phyloP scores from a whole-genome alignment of 2,113 vertebrate genomes.

The Patagioenas fasciata region DNA sequence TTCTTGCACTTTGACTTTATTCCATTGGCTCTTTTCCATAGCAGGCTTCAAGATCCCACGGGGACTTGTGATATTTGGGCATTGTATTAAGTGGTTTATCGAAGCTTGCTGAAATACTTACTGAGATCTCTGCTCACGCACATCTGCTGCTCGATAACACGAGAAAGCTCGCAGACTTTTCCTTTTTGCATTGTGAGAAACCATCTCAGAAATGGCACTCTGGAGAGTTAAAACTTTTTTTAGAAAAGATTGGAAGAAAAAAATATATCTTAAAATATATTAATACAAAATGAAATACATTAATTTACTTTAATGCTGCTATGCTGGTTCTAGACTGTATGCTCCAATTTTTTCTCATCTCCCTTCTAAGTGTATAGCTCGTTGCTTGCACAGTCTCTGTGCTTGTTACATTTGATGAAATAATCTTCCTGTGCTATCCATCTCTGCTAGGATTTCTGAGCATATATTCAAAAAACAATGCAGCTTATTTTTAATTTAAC shows the following conservation, averaged over 20 bases:
- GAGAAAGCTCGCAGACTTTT: background rate
- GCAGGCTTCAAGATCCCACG: background rate
- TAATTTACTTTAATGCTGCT: background rate
- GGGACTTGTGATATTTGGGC: constrained; percentile 16
- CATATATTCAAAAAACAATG: background rate
- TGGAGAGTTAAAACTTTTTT: constrained; percentile 12
- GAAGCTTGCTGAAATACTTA: constrained; percentile 38
- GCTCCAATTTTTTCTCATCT: background rate
- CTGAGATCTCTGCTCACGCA: background rate
- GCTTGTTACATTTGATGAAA: background rate
- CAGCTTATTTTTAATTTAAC: background rate
- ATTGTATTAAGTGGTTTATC: constrained; percentile 19
- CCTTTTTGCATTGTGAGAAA: background rate
- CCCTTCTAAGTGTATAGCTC: background rate
- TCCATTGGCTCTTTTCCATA: background rate
- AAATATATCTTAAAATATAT: constrained; percentile 6
- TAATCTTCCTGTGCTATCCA: background rate
- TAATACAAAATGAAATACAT: background rate
- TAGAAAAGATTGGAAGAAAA: background rate
- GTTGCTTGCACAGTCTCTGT: background rate
- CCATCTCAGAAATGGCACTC: constrained; percentile 16
- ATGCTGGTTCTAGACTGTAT: background rate
- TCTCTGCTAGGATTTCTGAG: background rate
- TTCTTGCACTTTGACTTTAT: background rate
- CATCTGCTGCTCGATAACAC: background rate